Evolutionary conservation across 2,888 invertebrate genomes (phyloP).

Genomic region (Minunthozetes semirufus): DNA sequence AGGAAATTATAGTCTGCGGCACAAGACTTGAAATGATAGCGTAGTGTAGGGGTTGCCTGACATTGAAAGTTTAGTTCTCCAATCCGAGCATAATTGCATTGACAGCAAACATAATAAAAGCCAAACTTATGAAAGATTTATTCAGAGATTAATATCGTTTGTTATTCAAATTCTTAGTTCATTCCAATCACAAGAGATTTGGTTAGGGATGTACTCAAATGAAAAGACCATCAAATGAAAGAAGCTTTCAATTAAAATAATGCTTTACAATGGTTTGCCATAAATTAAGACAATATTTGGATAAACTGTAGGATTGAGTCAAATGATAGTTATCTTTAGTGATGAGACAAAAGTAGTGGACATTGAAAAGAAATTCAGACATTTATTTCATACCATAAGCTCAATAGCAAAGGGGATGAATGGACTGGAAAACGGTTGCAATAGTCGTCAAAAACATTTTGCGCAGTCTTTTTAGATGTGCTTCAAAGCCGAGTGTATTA

Average conservation of each 20-base stretch:
- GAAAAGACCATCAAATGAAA: background rate
- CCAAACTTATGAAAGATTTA: too few relatives aligned
- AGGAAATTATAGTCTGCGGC: too few relatives aligned
- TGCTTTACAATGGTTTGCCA: background rate
- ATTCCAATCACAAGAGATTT: too few relatives aligned
- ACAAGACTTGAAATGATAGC: too few relatives aligned
- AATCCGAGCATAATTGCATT: too few relatives aligned
- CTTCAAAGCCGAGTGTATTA: background rate
- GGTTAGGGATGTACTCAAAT: too few relatives aligned
- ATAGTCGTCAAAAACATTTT: background rate
- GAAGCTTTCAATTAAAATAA: background rate
- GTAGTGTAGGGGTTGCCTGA: too few relatives aligned
- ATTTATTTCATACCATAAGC: background rate
- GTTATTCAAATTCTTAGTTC: too few relatives aligned
- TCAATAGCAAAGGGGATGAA: constrained; percentile 7
- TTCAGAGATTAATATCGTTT: too few relatives aligned
- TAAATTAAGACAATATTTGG: background rate
- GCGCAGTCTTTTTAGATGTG: constrained; percentile 1
- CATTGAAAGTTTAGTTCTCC: too few relatives aligned
- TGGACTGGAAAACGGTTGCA: constrained; percentile 1
- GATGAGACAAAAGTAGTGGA: background rate
- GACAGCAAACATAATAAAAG: too few relatives aligned
- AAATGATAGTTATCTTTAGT: background rate
- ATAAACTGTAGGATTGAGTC: background rate
- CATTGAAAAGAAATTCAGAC: background rate